phyloP scores from a whole-genome alignment of 1,140 invertebrate genomes.

The Pantala flavescens region DNA sequence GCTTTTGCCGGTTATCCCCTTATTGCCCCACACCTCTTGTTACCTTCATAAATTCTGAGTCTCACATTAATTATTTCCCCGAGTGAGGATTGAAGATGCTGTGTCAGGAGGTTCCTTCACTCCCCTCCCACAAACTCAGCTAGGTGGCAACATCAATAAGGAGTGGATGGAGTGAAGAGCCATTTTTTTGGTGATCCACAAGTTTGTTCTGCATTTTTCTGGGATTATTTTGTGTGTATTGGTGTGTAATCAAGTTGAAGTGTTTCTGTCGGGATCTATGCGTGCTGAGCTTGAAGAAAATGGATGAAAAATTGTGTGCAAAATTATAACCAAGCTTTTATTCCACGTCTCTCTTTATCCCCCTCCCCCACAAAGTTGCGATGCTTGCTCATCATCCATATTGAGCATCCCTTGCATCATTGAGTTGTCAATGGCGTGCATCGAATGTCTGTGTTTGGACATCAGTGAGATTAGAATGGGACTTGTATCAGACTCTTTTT shows the following conservation, averaged over 20 bases:
- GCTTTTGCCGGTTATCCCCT: neutral
- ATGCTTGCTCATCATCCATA: neutral
- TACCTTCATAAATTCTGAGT: neutral
- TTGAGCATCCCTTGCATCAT: neutral
- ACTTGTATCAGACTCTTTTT: neutral
- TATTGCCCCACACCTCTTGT: neutral
- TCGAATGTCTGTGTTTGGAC: neutral
- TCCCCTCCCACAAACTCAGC: neutral
- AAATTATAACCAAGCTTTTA: slow-evolving; percentile 4
- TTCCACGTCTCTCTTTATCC: neutral
- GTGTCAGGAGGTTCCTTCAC: neutral
- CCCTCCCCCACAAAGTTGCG: neutral
- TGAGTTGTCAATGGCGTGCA: neutral
- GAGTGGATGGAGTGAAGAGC: neutral
- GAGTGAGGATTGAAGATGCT: neutral
- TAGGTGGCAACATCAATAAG: neutral
- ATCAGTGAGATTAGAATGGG: neutral
- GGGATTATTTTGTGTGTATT: slow-evolving; percentile 2
- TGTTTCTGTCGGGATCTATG: neutral
- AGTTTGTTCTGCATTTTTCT: neutral
- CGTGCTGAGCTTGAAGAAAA: neutral
- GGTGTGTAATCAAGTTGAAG: neutral
- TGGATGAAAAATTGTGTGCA: neutral
- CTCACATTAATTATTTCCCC: neutral
- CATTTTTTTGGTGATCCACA: neutral